A percentile compares a stretch with the other conserved stretches of the same genome.
Evolutionary conservation across 2,797 vertebrate species (phyloP).

Genomic region (Liasis olivaceus): DNA sequence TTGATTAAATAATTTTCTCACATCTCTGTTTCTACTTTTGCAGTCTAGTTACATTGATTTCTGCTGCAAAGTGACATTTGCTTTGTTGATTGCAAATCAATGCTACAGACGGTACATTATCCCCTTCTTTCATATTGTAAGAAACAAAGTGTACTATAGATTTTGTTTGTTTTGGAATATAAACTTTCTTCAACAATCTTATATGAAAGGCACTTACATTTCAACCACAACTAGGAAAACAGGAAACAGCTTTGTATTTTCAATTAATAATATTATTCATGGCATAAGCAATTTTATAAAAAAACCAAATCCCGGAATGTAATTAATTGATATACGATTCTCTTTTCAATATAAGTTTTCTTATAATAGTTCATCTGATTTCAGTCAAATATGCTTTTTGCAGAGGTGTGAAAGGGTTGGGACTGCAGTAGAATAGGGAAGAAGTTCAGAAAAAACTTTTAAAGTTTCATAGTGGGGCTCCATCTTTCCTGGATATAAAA

Average conservation of each 20-base stretch:
- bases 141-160: slow-evolving; percentile 67
- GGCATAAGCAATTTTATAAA: slow-evolving; percentile 57
- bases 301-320: slow-evolving; percentile 19
- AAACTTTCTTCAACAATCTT: slow-evolving; percentile 66
- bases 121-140: slow-evolving; percentile 52
- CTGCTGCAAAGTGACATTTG: slow-evolving; percentile 79
- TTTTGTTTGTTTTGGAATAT: slow-evolving; percentile 58
- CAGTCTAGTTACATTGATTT: slow-evolving; percentile 81
- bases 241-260: slow-evolving; percentile 49
- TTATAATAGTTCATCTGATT: slow-evolving; percentile 59
- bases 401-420: slow-evolving; percentile 58
- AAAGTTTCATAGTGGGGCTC: slow-evolving; percentile 36
- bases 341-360: slow-evolving; percentile 56
- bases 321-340: slow-evolving; percentile 65
- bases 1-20: slow-evolving; percentile 80
- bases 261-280: slow-evolving; percentile 59
- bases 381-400: slow-evolving; percentile 68
- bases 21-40: slow-evolving; percentile 79
- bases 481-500: slow-evolving; percentile 62
- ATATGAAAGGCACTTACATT: slow-evolving; percentile 56
- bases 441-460: slow-evolving; percentile 18
- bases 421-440: slow-evolving; percentile 36
- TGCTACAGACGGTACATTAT: slow-evolving; percentile 71
- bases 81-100: slow-evolving; percentile 81
- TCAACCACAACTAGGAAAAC: slow-evolving; percentile 50